A percentile compares a stretch with the other conserved stretches of the same genome.
Conservation (phyloP, 2,113 vertebrate species). For the Pogonocichla stellata region DNA sequence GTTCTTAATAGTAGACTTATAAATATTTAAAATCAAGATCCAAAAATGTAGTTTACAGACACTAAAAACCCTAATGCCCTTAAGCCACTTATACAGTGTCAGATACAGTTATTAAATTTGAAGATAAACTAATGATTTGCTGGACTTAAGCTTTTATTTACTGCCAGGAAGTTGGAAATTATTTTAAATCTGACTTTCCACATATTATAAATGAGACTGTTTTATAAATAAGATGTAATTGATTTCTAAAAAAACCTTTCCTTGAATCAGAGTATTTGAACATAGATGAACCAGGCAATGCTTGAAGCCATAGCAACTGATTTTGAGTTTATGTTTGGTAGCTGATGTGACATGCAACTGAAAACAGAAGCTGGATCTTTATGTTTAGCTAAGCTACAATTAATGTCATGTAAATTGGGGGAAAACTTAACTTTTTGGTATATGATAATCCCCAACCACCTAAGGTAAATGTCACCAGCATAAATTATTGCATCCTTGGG, state of each 20-base stretch:
- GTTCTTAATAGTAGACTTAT: conserved; percentile 73
- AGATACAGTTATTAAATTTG: conserved; percentile 36
- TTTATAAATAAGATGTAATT: conserved; percentile 23
- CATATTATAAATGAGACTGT: not conserved
- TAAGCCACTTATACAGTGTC: conserved; percentile 20
- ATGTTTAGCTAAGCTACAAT: not conserved
- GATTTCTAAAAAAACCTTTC: not conserved
- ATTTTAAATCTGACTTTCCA: not conserved
- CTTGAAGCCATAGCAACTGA: not conserved
- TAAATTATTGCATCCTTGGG: conserved; percentile 17
- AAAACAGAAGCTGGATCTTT: not conserved
- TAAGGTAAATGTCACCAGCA: not conserved
- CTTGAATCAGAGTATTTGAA: not conserved
- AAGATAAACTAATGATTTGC: conserved; percentile 14
- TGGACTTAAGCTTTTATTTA: conserved; percentile 27
- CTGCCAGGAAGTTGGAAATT: not conserved
- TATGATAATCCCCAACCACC: not conserved
- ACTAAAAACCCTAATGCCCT: conserved; percentile 61
- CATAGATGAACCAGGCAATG: not conserved
- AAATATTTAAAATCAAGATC: conserved; percentile 75
- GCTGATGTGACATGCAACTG: not conserved
- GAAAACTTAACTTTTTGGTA: not conserved
- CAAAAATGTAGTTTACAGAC: conserved; percentile 64
- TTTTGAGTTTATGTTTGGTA: not conserved
- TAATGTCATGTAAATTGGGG: not conserved